Evolutionary conservation across 2,113 vertebrate species (phyloP).

Genomic region (Sylvietta virens): DNA sequence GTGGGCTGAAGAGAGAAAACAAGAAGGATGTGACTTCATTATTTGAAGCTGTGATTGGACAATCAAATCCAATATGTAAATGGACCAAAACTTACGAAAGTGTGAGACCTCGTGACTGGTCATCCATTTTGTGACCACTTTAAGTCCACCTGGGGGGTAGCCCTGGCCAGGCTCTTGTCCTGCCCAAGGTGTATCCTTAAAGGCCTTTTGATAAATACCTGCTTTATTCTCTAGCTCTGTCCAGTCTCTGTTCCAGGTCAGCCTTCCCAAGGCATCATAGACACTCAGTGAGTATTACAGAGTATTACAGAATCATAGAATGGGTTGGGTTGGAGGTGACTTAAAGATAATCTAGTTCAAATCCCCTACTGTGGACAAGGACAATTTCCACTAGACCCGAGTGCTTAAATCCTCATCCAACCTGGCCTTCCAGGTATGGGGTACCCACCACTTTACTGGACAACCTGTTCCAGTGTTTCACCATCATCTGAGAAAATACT

Average conservation of each 20-base stretch:
- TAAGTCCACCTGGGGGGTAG: neutral
- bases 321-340: neutral
- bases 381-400: neutral
- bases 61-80: neutral
- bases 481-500: neutral
- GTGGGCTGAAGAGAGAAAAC: neutral
- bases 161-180: neutral
- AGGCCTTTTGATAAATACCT: neutral
- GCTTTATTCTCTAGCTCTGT: neutral
- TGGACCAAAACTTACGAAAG: neutral
- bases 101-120: neutral
- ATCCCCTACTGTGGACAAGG: neutral
- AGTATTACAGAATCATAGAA: neutral
- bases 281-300: neutral
- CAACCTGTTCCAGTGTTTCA: neutral
- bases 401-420: neutral
- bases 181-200: neutral
- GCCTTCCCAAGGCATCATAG: neutral
- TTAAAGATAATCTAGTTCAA: neutral
- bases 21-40: neutral
- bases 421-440: neutral
- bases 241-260: neutral
- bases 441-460: neutral
- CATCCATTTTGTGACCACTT: neutral
- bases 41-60: neutral